These are phyloP conservation scores for Desmophyllum pertusum DNA, from an alignment of 92 coral and sea anemone species.

Conservation along the genomic window DNA sequence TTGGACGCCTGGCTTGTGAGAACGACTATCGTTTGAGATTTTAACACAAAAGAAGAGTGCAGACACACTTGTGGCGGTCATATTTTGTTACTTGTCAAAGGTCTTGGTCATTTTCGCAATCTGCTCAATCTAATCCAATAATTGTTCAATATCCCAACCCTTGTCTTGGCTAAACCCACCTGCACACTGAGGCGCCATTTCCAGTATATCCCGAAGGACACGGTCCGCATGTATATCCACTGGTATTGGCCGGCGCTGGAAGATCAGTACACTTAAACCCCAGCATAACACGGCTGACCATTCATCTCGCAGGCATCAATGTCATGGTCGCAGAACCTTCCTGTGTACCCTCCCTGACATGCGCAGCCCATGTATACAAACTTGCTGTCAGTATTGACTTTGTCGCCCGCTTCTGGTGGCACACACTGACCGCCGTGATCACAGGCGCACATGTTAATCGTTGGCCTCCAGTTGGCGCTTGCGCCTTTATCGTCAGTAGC, in stretches of 20 bases:
- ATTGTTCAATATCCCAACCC: too few relatives aligned
- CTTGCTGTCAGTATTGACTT: constrained; percentile 40
- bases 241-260: constrained; percentile 58
- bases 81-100: too few relatives aligned
- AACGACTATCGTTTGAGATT: too few relatives aligned
- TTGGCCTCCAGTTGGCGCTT: constrained; percentile 63
- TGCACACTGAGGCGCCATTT: constrained; percentile 65
- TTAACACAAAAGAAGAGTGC: too few relatives aligned
- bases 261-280: constrained; percentile 71
- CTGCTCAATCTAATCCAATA: too few relatives aligned
- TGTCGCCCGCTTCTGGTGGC: constrained; percentile 40
- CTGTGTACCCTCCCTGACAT: constrained; percentile 68
- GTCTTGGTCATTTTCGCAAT: too few relatives aligned
- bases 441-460: constrained; percentile 75
- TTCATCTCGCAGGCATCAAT: constrained; percentile 70
- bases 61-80: too few relatives aligned
- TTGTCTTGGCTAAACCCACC: constrained; percentile 34
- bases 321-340: constrained; percentile 70
- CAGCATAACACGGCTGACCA: constrained; percentile 78
- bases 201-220: constrained; percentile 81
- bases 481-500: constrained; percentile 70
- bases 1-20: too few relatives aligned
- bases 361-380: constrained; percentile 73
- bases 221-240: constrained; percentile 72
- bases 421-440: constrained; percentile 65